These are phyloP conservation scores for Neopelma chrysocephalum DNA, from an alignment of 2,797 vertebrate genomes.

Conservation along the genomic window DNA sequence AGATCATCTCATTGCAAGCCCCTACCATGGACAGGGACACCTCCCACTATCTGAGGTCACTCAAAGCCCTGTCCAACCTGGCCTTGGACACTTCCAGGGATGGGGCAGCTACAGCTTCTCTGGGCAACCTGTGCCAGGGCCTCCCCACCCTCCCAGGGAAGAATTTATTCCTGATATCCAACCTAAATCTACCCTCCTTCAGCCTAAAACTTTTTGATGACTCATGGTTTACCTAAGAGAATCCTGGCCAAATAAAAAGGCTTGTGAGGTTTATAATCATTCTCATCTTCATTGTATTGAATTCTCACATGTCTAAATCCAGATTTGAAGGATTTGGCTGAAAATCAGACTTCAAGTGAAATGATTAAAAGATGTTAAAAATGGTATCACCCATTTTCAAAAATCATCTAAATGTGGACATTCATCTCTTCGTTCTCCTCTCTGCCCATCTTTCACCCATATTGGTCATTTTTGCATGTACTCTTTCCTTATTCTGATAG, in stretches of 20 bases:
- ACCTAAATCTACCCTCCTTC: background rate
- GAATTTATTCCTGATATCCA: background rate
- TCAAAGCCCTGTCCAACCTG: fast-evolving
- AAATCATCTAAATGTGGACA: background rate
- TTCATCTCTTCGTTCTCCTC: background rate
- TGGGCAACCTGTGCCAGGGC: fast-evolving
- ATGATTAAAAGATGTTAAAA: background rate
- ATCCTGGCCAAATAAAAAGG: background rate
- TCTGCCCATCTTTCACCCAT: fast-evolving
- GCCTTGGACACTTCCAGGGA: background rate
- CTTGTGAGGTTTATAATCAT: fast-evolving
- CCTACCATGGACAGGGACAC: fast-evolving
- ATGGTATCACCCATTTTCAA: fast-evolving
- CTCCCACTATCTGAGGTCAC: fast-evolving
- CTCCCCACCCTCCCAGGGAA: fast-evolving
- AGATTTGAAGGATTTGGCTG: background rate
- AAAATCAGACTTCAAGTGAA: background rate
- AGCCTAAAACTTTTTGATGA: background rate
- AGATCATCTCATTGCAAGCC: fast-evolving
- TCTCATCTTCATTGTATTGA: background rate
- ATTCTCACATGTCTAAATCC: background rate
- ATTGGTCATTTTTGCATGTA: background rate
- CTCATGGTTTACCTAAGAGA: fast-evolving
- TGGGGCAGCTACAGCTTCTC: background rate
- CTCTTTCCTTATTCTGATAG: background rate